Evolutionary conservation across 2,888 invertebrate genomes (phyloP).

Genomic region (Acrobasis repandana): DNA sequence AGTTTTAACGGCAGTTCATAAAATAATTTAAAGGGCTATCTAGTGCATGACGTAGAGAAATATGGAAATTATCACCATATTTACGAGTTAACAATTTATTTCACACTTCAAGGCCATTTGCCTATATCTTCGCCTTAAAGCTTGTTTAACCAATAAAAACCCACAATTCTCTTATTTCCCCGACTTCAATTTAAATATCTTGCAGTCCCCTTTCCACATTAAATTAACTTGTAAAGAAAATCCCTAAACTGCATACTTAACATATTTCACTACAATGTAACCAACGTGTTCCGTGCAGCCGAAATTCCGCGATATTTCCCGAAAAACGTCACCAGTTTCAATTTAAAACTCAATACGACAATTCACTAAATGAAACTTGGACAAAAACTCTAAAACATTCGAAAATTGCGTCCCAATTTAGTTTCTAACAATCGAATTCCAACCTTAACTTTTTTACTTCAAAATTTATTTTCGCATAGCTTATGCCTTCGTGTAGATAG

Average conservation of each 20-base stretch:
- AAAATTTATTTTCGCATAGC: constrained; percentile 19
- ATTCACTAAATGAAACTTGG: constrained; percentile 44
- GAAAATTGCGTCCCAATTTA: constrained; percentile 54
- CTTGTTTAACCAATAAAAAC: too few relatives aligned
- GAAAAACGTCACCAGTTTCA: constrained; percentile 37
- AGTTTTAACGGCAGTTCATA: too few relatives aligned
- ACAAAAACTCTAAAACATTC: constrained; percentile 36
- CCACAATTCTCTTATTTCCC: neutral
- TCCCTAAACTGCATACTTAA: constrained; percentile 11
- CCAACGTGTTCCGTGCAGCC: neutral
- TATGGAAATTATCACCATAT: too few relatives aligned
- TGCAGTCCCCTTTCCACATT: neutral
- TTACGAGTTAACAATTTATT: too few relatives aligned
- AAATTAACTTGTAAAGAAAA: constrained; percentile 14
- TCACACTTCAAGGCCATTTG: too few relatives aligned
- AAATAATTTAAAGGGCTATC: too few relatives aligned
- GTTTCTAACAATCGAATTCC: constrained; percentile 20
- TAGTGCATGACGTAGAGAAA: too few relatives aligned
- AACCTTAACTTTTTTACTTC: constrained; percentile 16
- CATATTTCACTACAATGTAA: constrained; percentile 12
- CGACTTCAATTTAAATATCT: constrained; percentile 10
- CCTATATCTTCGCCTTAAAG: too few relatives aligned
- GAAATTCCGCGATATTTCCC: constrained; percentile 18
- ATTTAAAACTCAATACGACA: constrained; percentile 42
- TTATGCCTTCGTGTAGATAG: neutral